Evolutionary conservation across 2,797 vertebrate genomes (phyloP).

Genomic region (Orestias chungarensis): DNA sequence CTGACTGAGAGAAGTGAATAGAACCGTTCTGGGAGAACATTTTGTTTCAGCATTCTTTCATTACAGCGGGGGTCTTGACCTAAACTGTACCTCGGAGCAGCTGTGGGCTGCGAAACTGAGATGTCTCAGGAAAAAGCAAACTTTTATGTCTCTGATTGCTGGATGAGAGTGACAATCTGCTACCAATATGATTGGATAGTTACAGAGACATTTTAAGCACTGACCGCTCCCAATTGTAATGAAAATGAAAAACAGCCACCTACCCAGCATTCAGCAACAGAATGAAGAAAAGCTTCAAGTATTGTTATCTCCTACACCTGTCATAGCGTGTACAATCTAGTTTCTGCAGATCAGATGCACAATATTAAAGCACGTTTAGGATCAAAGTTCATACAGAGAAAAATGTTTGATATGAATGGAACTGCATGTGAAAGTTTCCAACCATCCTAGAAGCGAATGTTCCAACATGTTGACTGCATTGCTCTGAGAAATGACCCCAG

Average conservation of each 20-base stretch:
- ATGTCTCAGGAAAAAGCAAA: slow-evolving; percentile 12
- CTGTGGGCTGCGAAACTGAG: slow-evolving; percentile 35
- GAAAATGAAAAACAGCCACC: neutral
- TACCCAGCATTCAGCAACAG: neutral
- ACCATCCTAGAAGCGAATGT: neutral
- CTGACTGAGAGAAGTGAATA: neutral
- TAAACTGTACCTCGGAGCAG: slow-evolving; percentile 34
- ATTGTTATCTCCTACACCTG: neutral
- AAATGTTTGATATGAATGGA: neutral
- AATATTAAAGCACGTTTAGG: neutral
- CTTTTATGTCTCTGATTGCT: slow-evolving; percentile 16
- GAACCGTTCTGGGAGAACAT: slow-evolving; percentile 11
- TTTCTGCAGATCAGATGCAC: neutral
- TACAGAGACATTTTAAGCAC: neutral
- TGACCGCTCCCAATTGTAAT: neutral
- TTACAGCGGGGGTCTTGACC: slow-evolving; percentile 48
- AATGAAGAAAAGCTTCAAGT: too few relatives aligned
- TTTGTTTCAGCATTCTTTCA: slow-evolving; percentile 18
- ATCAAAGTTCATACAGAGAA: neutral
- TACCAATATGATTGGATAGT: slow-evolving; percentile 8
- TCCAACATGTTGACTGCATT: neutral
- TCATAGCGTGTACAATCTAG: neutral
- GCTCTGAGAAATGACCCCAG: neutral
- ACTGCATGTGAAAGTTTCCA: neutral
- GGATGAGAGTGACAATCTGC: slow-evolving; percentile 6